These are phyloP conservation scores for Platerodrilus igneus DNA, from an alignment of 2,888 invertebrate species.

Conservation along the genomic window DNA sequence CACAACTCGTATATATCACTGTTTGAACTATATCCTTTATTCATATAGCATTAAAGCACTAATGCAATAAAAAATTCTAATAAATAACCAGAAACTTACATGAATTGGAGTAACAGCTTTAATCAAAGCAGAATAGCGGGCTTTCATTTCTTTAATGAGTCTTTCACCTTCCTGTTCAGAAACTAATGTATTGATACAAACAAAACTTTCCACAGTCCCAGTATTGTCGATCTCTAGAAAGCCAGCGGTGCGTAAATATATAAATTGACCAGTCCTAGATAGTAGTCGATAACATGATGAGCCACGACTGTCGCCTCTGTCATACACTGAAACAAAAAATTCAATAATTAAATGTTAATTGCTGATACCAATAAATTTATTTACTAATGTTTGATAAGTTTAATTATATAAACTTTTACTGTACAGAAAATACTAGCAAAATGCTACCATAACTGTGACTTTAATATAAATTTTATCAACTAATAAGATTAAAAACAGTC, in stretches of 20 bases:
- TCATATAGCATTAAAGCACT: not conserved
- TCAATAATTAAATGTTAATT: constrained; percentile 7
- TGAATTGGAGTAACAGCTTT: constrained; percentile 24
- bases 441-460: not conserved
- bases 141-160: constrained; percentile 75
- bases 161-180: constrained; percentile 68
- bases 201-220: constrained; percentile 77
- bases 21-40: no score
- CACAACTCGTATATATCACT: no score
- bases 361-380: no score
- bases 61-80: constrained; percentile 1
- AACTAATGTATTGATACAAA: constrained; percentile 77
- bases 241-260: constrained; percentile 79
- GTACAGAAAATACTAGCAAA: not conserved
- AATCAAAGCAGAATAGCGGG: constrained; percentile 66
- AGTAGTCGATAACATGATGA: constrained; percentile 81
- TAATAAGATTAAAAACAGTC: no score
- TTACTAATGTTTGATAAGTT: no score
- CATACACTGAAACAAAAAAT: constrained; percentile 65
- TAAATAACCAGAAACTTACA: not conserved
- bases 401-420: not conserved
- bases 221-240: constrained; percentile 78
- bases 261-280: constrained; percentile 77
- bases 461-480: no score
- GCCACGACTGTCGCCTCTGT: constrained; percentile 75